phyloP scores from a whole-genome alignment of 2,113 vertebrate genomes.

The Nibea coibor region DNA sequence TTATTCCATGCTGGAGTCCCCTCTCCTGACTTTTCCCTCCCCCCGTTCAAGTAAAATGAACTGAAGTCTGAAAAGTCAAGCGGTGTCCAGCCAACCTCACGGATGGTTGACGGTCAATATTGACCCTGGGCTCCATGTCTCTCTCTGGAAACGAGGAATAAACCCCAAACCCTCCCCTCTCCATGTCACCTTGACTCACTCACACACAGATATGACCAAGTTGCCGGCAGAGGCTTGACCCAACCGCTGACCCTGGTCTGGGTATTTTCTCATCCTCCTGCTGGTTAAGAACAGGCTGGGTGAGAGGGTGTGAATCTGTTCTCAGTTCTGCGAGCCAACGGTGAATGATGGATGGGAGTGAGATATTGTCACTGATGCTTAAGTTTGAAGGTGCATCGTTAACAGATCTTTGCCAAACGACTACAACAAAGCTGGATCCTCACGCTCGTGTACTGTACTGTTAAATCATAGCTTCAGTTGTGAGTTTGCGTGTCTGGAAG shows the following conservation, averaged over 20 bases:
- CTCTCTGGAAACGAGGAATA: constrained; percentile 64
- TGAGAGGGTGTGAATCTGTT: constrained; percentile 59
- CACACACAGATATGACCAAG: constrained; percentile 58
- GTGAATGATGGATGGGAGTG: constrained; percentile 66
- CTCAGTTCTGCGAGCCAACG: constrained; percentile 52
- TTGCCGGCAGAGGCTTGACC: constrained; percentile 65
- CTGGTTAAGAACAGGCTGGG: constrained; percentile 65
- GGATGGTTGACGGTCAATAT: constrained; percentile 81
- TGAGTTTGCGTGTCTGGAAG: constrained; percentile 51
- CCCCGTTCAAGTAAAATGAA: constrained; percentile 55
- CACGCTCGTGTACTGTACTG: constrained; percentile 15
- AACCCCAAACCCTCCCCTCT: constrained; percentile 19
- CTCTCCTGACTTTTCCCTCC: constrained; percentile 24
- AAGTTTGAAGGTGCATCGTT: constrained; percentile 72
- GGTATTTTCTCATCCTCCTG: constrained; percentile 80
- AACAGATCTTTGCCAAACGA: constrained; percentile 60
- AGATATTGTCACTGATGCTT: constrained; percentile 74
- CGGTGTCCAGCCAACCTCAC: constrained; percentile 76
- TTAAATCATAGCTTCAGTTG: constrained; percentile 47
- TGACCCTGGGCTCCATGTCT: constrained; percentile 75
- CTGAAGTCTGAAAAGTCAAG: constrained; percentile 70
- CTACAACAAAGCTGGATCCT: constrained; percentile 50
- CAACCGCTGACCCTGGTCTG: constrained; percentile 68
- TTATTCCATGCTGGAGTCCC: constrained; percentile 35
- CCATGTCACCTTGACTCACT: constrained; percentile 63